Conservation (phyloP, 1,140 invertebrate species). For the Drosophila gunungcola region DNA sequence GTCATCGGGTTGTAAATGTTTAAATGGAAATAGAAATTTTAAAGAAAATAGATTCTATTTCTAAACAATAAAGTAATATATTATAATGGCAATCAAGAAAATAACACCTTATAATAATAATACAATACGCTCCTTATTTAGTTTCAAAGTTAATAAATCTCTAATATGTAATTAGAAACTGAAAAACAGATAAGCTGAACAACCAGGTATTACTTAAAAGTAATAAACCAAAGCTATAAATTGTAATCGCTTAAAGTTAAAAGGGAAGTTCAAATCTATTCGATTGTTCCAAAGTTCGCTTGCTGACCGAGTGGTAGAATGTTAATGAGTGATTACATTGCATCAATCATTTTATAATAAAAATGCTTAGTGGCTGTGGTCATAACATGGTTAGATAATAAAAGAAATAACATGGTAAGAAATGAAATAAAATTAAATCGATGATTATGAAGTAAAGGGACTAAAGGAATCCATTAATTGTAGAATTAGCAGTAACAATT, state of each 20-base stretch:
- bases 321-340: slow-evolving; percentile 6
- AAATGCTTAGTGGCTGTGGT: not conserved
- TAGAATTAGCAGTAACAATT: too few species aligned
- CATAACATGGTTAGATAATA: slow-evolving; percentile 2
- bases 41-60: too few species aligned
- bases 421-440: not conserved
- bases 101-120: too few species aligned
- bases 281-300: not conserved
- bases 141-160: not conserved
- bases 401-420: too few species aligned
- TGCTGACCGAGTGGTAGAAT: too few species aligned
- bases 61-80: too few species aligned
- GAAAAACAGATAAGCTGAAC: not conserved
- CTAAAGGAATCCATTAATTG: too few species aligned
- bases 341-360: slow-evolving; percentile 11
- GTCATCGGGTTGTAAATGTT: too few species aligned
- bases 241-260: not conserved
- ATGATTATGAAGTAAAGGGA: too few species aligned
- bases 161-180: not conserved
- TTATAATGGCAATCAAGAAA: too few species aligned
- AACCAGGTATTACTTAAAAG: slow-evolving; percentile 1
- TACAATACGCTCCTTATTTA: not conserved
- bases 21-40: too few species aligned
- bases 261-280: slow-evolving; percentile 3
- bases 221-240: slow-evolving; percentile 24